phyloP scores from a whole-genome alignment of 2,113 vertebrate genomes.

The Phalacrocorax brasilianus region DNA sequence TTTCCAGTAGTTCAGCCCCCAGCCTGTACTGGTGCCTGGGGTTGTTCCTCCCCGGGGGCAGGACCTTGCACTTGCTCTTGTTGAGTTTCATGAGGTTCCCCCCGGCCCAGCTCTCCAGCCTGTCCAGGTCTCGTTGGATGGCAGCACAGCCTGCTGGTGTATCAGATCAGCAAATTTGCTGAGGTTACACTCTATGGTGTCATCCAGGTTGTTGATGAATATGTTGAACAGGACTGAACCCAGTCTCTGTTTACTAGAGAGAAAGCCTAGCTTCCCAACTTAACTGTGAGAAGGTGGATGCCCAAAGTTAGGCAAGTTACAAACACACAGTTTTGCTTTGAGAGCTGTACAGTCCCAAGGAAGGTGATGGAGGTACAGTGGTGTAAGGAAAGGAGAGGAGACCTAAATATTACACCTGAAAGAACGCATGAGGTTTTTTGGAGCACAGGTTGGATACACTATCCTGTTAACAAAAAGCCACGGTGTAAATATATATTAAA shows the following conservation, averaged over 20 bases:
- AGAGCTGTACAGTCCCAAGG: background rate
- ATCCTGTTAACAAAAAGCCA: background rate
- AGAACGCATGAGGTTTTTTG: background rate
- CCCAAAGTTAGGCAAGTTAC: background rate
- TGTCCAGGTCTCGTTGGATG: no score
- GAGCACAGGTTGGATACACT: background rate
- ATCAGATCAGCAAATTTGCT: no score
- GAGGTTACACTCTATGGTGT: no score
- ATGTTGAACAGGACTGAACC: no score
- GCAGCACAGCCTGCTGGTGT: no score
- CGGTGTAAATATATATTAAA: background rate
- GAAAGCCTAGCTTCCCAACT: background rate
- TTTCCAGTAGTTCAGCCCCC: no score
- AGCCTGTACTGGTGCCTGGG: no score
- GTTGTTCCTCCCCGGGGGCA: no score
- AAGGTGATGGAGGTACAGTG: background rate
- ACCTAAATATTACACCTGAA: background rate
- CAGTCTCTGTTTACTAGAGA: background rate
- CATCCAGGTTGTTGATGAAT: no score
- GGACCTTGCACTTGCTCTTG: no score
- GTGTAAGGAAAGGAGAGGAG: background rate
- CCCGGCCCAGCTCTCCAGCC: no score
- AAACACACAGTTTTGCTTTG: background rate
- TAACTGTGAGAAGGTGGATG: background rate
- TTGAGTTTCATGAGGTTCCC: no score